Evolutionary conservation across 2,113 vertebrate species (phyloP), one percentile per base, ranked within the genome.

Genomic region (Prolemur simus): DNA sequence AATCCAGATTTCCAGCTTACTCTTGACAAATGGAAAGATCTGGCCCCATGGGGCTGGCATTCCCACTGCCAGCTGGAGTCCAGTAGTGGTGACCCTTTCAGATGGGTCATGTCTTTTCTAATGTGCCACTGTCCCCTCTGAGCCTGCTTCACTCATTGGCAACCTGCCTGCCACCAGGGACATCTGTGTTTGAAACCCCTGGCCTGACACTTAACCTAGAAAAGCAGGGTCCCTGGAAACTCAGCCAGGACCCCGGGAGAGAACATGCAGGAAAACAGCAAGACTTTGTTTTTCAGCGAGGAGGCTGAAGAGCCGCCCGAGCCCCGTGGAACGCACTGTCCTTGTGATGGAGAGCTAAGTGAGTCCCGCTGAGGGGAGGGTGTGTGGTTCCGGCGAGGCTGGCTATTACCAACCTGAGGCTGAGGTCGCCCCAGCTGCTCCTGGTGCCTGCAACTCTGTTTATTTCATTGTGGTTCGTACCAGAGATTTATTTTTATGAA

Each of bases 401-500:
- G 81, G 87, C 94, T 95, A 97, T 97, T 96, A 98, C 77, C 94
- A 91, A 95, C 89, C 95, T 94, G 96, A 84, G 49, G 81, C 95
- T 96, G 94, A 97, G 96, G 96, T 98, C 98, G 94, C 89, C 84
- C 91, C 77, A 96, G 97, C 96, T 97, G 97, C 89, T 97, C 93
- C 87, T 11, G 1, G 96, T 0, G 77, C 84, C 96, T 93, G 82
- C 80, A 83, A 97, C 96, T 95, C 97, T 95, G 84, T 95, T 97
- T 97, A 96, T 98, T 98, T 97, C 96, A 97, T 96, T 94, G 94
- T 96, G 97, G 71, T 96, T 97, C 97, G 94, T 96, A 94, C 90
- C 87, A 85, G 81, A 98, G 98, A 98, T 97, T 98, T 98, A 98
- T 98, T 98, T 98, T 97, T 98, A 98, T 98, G 96, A 97, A 98